Conservation (phyloP, 2,113 vertebrate genomes). For the Thryonomys swinderianus region DNA sequence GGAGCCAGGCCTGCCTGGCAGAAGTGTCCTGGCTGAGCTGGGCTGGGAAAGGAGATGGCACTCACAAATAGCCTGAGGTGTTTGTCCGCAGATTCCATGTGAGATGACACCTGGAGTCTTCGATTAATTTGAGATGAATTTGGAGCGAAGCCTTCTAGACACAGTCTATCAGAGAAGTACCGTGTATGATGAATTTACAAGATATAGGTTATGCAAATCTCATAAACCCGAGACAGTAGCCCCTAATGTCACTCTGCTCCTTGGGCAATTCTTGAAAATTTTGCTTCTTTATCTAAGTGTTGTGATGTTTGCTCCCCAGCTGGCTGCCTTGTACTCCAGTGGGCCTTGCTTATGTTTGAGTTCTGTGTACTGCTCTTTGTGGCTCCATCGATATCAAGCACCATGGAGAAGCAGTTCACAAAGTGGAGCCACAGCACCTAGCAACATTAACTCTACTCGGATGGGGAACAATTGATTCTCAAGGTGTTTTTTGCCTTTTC, state of each 20-base stretch:
- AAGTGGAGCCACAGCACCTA: slow-evolving; percentile 9
- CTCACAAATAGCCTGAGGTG: not conserved
- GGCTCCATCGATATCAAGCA: not conserved
- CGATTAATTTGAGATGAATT: not conserved
- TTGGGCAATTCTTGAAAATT: not conserved
- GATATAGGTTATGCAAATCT: not conserved
- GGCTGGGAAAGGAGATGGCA: not conserved
- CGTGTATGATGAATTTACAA: not conserved
- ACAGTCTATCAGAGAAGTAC: not conserved
- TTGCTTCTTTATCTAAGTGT: not conserved
- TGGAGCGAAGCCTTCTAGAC: not conserved
- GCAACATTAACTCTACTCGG: slow-evolving; percentile 34
- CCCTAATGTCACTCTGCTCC: not conserved
- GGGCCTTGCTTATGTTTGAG: slow-evolving; percentile 16
- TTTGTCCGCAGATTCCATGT: not conserved
- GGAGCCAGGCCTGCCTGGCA: not conserved
- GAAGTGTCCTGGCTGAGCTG: not conserved
- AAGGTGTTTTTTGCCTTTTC: not conserved
- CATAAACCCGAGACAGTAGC: no score
- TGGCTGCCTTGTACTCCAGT: not conserved
- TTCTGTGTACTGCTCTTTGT: not conserved
- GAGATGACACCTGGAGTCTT: not conserved
- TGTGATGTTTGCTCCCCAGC: not conserved
- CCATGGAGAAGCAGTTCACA: slow-evolving; percentile 54
- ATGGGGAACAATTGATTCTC: not conserved